Percentiles rank a stretch among this genome's conserved stretches.
Conservation (phyloP, 2,888 invertebrate genomes). For the Orchestes rusci region DNA sequence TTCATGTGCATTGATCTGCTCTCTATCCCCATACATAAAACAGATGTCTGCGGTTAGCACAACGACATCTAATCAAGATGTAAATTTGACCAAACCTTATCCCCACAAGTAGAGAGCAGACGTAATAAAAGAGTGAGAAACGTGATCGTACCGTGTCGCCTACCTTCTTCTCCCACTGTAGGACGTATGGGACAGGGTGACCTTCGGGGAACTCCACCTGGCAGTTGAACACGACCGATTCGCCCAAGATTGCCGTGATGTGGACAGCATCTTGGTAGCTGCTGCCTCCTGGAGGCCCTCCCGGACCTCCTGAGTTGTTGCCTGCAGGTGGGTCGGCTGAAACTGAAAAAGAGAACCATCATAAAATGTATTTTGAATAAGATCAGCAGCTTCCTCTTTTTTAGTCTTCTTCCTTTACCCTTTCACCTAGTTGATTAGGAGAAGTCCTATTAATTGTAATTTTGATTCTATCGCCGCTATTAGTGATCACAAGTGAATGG, state of each 20-base stretch:
- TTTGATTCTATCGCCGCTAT: too few species aligned
- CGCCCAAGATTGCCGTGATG: conserved; percentile 95
- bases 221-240: conserved; percentile 96
- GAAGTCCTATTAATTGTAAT: too few species aligned
- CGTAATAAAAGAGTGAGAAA: too few species aligned
- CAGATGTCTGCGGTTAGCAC: conserved; percentile 35
- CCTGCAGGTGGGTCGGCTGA: conserved; percentile 10
- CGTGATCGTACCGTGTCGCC: conserved; percentile 83
- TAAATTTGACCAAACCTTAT: conserved; percentile 11
- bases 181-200: conserved; percentile 93
- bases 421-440: too few species aligned
- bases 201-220: conserved; percentile 95
- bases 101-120: conserved; percentile 47
- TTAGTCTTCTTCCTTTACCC: too few species aligned
- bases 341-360: conserved; percentile 12
- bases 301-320: conserved; percentile 1
- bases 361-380: too few species aligned
- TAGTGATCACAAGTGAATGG: too few species aligned
- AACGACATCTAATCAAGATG: conserved; percentile 29
- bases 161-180: conserved; percentile 99
- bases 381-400: too few species aligned
- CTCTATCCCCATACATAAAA: conserved; percentile 31
- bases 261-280: conserved; percentile 85
- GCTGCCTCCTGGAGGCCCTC: conserved; percentile 5
- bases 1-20: conserved; percentile 33